Evolutionary conservation across 2,797 vertebrate genomes (phyloP).

Genomic region (Cacajao melanocephalus): DNA sequence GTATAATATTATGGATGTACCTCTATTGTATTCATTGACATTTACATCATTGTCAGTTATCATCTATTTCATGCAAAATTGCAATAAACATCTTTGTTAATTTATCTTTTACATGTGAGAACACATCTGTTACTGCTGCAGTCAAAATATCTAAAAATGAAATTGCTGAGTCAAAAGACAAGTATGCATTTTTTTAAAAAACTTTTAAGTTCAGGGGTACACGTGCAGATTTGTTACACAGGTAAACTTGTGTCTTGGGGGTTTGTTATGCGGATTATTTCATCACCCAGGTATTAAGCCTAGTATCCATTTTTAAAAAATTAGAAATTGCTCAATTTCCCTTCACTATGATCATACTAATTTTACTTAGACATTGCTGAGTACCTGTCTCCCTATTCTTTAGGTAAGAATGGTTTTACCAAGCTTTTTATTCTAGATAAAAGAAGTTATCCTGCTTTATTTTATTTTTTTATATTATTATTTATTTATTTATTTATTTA

Average conservation of each 20-base stretch:
- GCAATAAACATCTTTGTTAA: not conserved
- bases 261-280: not conserved
- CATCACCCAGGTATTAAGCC: not conserved
- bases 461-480: not conserved
- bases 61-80: not conserved
- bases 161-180: not conserved
- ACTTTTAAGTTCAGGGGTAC: not conserved
- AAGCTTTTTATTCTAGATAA: not conserved
- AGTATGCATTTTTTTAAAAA: not conserved
- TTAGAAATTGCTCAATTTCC: not conserved
- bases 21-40: not conserved
- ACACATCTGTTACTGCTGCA: not conserved
- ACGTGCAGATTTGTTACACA: not conserved
- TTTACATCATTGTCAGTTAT: not conserved
- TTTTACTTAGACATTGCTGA: not conserved
- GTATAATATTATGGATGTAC: not conserved
- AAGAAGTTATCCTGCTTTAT: not conserved
- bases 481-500: too few relatives aligned
- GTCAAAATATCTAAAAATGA: constrained; percentile 18
- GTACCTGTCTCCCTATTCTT: not conserved
- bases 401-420: not conserved
- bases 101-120: not conserved
- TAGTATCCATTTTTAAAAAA: not conserved
- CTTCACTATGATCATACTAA: not conserved
- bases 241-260: not conserved